Conservation (phyloP, 2,888 invertebrate species). For the Diogma glabrata region DNA sequence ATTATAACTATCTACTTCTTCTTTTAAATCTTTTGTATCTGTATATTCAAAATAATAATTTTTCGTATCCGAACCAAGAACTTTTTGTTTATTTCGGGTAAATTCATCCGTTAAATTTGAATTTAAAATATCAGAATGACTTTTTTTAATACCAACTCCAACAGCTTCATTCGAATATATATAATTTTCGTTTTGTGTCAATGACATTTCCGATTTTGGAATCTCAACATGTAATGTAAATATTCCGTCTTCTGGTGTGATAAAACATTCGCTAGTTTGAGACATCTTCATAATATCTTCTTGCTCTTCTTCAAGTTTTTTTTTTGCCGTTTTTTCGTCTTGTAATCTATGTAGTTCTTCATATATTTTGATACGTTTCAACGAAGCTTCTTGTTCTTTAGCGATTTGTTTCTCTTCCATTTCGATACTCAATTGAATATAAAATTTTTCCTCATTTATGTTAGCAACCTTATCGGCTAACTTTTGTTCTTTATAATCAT, state of each 20-base stretch:
- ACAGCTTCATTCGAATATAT: constrained; percentile 19
- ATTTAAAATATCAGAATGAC: constrained; percentile 18
- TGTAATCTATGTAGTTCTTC: constrained; percentile 23
- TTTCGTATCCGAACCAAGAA: constrained; percentile 19
- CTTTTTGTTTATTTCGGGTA: constrained; percentile 25
- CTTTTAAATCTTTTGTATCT: constrained; percentile 9
- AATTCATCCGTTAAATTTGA: constrained; percentile 16
- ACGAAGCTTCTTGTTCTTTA: constrained; percentile 25
- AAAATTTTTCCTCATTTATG: constrained; percentile 26
- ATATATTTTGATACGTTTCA: constrained; percentile 28
- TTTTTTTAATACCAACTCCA: constrained; percentile 24
- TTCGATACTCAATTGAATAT: constrained; percentile 24
- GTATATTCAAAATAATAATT: too few relatives aligned
- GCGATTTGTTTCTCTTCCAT: constrained; percentile 25
- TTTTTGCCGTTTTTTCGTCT: neutral
- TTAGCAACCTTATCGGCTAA: constrained; percentile 27
- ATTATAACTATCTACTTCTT: neutral
- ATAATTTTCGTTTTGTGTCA: too few relatives aligned
- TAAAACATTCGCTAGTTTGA: neutral
- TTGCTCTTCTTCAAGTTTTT: neutral
- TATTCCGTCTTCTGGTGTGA: neutral
- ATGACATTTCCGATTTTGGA: neutral
- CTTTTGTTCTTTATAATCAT: constrained; percentile 25
- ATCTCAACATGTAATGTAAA: neutral
- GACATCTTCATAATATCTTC: constrained; percentile 1